Base-by-base conservation (phyloP, 2,888 invertebrate species). In the Alsophila aescularia region DNA sequence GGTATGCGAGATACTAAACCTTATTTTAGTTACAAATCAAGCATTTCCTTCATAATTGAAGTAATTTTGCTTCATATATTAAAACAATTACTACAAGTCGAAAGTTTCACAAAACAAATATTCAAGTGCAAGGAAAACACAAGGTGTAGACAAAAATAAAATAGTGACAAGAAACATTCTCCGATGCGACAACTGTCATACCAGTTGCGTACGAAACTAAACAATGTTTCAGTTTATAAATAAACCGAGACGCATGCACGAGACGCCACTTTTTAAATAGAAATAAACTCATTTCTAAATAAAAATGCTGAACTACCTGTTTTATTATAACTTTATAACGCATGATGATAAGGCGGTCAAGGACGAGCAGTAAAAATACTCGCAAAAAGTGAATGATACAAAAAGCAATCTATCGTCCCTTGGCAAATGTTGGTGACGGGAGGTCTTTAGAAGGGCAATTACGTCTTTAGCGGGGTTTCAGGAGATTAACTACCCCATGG, bases 401-500 rank as follows among this genome's bases (percentile, higher is more conserved):
- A 58, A 55, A 62, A 50, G 66, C 66, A 68, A 71, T 73, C 69
- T 60, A 69, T 61, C 58, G 55, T 57, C 59, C 64, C 58, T 60
- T 66, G 65, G 72, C 59, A 71, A 78, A 73, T 62, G 67, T 63
- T 54, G 54, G 55, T 58, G 58, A 58, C 50, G 62, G 60, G 55
- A 55, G 54, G 61, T 64, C 54, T 64, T 35, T 51, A 70, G 60
- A 71, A 70, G 66, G 74, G 71, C 78, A 79, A 75, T 83, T 82
- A 80, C 66, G 77, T 75, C 70, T 79, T 83, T 73, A 79, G 73
- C 67, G 62, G 66, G 59, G 69, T 66, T 77, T 73, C 66, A 66
- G 69, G 64, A 60, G 70, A 76, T 77, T 79, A 79, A 67, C 66
- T 58, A 70, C 71, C 83, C 81, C 79, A 66, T 70, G 79, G 79